Base-by-base conservation (phyloP, 1,140 invertebrate species). In the Limonius californicus region DNA sequence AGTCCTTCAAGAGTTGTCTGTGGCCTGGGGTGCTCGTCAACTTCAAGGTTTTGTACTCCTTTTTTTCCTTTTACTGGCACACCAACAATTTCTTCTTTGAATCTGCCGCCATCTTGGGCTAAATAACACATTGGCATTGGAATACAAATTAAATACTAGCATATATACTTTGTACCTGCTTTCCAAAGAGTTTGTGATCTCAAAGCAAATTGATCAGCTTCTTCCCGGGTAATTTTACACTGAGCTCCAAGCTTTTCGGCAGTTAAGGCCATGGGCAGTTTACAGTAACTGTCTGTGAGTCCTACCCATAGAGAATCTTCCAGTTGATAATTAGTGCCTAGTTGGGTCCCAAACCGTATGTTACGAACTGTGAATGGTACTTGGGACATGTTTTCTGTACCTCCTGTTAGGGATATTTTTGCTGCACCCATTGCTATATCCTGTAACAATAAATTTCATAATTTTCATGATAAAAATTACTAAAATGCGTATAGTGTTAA, bases 171-270 rank as follows among this genome's bases (percentile, higher is more conserved):
- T 19, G 6, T 66, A 90, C 89, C 86, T 72, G 84, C 81, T 77
- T 91, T 90, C 91, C 91, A 97, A 62, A 83, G 78, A 67, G 85
- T 82, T 73, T 95, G 92, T 9, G 96, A 98, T 66, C 82, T 82
- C 0, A 97, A 74, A 6, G 97, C 88, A 82, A 91, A 99, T 62
- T 88, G 80, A 74, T 99, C 96, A 59, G 90, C 90, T 68, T 97
- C 91, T 67, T 93, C 85, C 55, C 92, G 81, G 0, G 88, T 89
- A 23, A 99, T 83, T 27, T 89, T 88, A 74, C 91, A 98, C 74
- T 98, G 89, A 16, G 86, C 91, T 1, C 94, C 97, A 27, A 99
- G 81, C 77, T 99, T 99, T 80, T 99, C 97, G 8, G 97, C 97
- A 1, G 97, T 99, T 63, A 97, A 78, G 6, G 92, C 97, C 97